Percentiles rank a stretch among this genome's conserved stretches.
Conservation (phyloP, 2,113 vertebrate genomes). For the Tringa solitaria region DNA sequence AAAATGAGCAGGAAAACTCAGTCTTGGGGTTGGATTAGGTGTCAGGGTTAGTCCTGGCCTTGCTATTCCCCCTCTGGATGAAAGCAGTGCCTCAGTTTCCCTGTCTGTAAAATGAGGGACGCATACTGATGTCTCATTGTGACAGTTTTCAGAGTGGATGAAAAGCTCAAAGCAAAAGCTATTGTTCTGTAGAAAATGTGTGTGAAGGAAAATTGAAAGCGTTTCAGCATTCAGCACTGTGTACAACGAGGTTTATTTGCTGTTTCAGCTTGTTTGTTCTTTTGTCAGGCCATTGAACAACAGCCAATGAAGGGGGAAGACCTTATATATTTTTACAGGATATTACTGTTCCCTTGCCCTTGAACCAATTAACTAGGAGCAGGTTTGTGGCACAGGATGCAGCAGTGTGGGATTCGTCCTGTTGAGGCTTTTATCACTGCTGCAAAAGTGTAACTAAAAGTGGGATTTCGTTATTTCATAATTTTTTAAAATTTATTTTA, state of each 20-base stretch:
- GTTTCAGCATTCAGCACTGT: not conserved
- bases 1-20: not conserved
- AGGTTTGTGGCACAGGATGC: not conserved
- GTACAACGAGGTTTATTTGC: not conserved
- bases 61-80: not conserved
- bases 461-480: not conserved
- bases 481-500: slow-evolving; percentile 29
- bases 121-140: not conserved
- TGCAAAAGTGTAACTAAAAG: slow-evolving; percentile 1
- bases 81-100: not conserved
- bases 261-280: slow-evolving; percentile 19
- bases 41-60: not conserved
- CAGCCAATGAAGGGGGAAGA: not conserved
- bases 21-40: not conserved
- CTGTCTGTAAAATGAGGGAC: not conserved
- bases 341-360: not conserved
- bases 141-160: not conserved
- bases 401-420: not conserved
- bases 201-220: not conserved
- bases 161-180: not conserved
- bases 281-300: not conserved
- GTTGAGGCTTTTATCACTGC: not conserved
- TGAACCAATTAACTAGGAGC: not conserved
- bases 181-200: not conserved
- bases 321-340: not conserved